Percentiles rank a stretch among this genome's conserved stretches.
phyloP scores from a whole-genome alignment of 2,797 vertebrate genomes.

The Benthosema pterotum region DNA sequence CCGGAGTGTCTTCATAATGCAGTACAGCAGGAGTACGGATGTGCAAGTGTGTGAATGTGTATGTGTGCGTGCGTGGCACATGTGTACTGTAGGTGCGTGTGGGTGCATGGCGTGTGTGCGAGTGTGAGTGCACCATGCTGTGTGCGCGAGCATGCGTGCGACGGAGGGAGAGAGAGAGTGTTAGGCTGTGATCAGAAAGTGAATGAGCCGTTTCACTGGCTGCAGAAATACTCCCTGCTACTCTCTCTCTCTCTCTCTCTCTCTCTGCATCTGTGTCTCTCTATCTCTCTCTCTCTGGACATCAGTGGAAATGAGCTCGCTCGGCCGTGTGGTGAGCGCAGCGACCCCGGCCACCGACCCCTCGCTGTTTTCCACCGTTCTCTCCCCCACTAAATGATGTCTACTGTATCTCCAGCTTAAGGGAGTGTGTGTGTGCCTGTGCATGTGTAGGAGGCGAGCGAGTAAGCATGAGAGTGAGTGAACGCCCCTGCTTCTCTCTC shows the following conservation, averaged over 20 bases:
- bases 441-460: conserved; percentile 10
- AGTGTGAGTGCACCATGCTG: conserved; percentile 9
- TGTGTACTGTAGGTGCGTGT: conserved; percentile 25
- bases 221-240: conserved; percentile 25
- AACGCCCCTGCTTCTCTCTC: conserved; percentile 10
- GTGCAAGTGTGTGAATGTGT: not conserved
- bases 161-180: conserved; percentile 25
- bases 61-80: not conserved
- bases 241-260: conserved; percentile 11
- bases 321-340: conserved; percentile 76
- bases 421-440: not conserved
- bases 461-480: conserved; percentile 11
- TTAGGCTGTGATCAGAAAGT: conserved; percentile 76
- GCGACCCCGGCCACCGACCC: conserved; percentile 73
- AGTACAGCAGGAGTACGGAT: too few species aligned
- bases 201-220: conserved; percentile 78
- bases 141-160: conserved; percentile 6
- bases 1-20: too few species aligned
- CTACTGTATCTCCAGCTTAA: conserved; percentile 59
- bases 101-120: conserved; percentile 25
- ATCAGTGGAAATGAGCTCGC: conserved; percentile 80
- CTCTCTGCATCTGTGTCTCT: conserved; percentile 11
- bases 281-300: conserved; percentile 57
- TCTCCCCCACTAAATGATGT: conserved; percentile 70
- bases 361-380: conserved; percentile 53